Base-by-base conservation (phyloP, 2,888 invertebrate species). In the Chymomyza procnemis region DNA sequence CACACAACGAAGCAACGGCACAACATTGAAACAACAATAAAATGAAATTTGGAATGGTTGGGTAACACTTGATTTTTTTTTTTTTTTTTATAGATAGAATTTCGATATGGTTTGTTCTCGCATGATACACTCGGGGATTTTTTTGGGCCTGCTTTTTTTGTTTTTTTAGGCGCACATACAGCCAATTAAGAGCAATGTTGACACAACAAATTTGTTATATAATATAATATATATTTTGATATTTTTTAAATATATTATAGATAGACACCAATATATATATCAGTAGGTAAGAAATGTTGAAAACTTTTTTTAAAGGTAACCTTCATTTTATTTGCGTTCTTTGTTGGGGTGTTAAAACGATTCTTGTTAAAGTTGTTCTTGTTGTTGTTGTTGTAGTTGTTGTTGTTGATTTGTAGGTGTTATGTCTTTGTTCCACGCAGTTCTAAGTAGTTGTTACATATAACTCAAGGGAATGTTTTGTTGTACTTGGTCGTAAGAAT, bases 201-300 rank as follows among this genome's bases (percentile, higher is more conserved):
- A 1, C 1, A 41, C 34, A 41, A 41, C 34, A 41, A n/a, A n/a
- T n/a, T 41, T 41, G 34, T 41, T 64, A 72, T 67, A 67, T 64
- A 54, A 8, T 12, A 52, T 47, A 52, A 18, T 5, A 19, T 14
- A 58, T 58, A 46, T 58, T n/a, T 58, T n/a, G n/a, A 18, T 54
- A 19, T 2, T 2, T n/a, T 16, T 68, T 74, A 73, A 69, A 74
- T 60, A 48, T 19, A 34, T 64, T 65, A 58, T 47, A 26, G 59
- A 82, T 82, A 82, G 87, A 82, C 87, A 82, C 78, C 71, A 67
- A 82, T 86, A 81, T 81, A 79, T n/a, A 65, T 64, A 78, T 68
- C 66, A 74, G 76, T 83, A 76, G 74, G 67, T 64, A 69, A 54
- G 18, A 54, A 12, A 54, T 78, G 71, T 65, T 74, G 61, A 69